phyloP scores from a whole-genome alignment of 2,113 vertebrate genomes.

The human (Homo sapiens) region GRCh38 chr18:39403501-39404000 shows the following conservation, averaged over 20 bases:
- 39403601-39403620: neutral
- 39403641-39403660: neutral
- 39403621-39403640: neutral
- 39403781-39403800: neutral
- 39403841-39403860: neutral
- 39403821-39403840: neutral
- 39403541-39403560: slow-evolving; percentile 24
- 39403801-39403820: neutral
- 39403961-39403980: neutral
- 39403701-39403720: neutral
- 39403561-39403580: neutral
- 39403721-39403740: neutral
- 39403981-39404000: neutral
- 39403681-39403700: neutral
- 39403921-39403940: neutral
- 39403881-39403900: neutral
- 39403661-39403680: neutral
- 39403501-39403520: neutral
- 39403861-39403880: neutral
- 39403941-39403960: neutral
- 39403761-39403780: neutral
- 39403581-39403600: neutral
- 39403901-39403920: neutral
- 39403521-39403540: slow-evolving; percentile 24
- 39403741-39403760: neutral